phyloP scores from a whole-genome alignment of 2,113 vertebrate species.

The Podarcis muralis region DNA sequence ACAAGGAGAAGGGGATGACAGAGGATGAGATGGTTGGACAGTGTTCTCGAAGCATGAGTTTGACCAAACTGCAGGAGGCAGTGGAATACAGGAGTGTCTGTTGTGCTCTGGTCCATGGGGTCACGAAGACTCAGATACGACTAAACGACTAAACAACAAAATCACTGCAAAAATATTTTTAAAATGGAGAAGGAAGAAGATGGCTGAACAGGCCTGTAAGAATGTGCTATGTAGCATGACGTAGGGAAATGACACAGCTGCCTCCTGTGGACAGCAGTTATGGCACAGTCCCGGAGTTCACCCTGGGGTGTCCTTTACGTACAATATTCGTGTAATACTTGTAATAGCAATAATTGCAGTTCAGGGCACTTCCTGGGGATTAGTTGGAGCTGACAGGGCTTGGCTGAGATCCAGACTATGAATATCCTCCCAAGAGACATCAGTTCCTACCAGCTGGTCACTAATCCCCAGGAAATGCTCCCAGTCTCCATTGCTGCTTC shows the following conservation, averaged over 20 bases:
- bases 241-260: constrained; percentile 39
- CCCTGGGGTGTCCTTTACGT: constrained; percentile 9
- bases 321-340: constrained; percentile 31
- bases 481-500: constrained; percentile 37
- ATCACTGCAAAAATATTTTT: constrained; percentile 31
- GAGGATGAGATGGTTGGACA: no score
- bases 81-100: no score
- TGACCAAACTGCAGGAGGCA: no score
- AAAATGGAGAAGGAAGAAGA: constrained; percentile 36
- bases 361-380: constrained; percentile 54
- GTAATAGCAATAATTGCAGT: constrained; percentile 47
- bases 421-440: constrained; percentile 53
- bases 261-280: constrained; percentile 18
- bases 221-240: constrained; percentile 15
- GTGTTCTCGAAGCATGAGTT: no score
- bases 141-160: no score
- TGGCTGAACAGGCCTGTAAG: background rate
- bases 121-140: no score
- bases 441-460: constrained; percentile 57
- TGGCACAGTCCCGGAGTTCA: constrained; percentile 42
- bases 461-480: constrained; percentile 67
- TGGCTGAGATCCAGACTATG: constrained; percentile 48
- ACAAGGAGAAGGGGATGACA: no score
- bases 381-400: constrained; percentile 12
- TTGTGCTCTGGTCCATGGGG: no score